Evolutionary conservation across 1,140 invertebrate species (phyloP), one percentile per base, ranked within the genome.

Genomic region (Chionoecetes opilio): DNA sequence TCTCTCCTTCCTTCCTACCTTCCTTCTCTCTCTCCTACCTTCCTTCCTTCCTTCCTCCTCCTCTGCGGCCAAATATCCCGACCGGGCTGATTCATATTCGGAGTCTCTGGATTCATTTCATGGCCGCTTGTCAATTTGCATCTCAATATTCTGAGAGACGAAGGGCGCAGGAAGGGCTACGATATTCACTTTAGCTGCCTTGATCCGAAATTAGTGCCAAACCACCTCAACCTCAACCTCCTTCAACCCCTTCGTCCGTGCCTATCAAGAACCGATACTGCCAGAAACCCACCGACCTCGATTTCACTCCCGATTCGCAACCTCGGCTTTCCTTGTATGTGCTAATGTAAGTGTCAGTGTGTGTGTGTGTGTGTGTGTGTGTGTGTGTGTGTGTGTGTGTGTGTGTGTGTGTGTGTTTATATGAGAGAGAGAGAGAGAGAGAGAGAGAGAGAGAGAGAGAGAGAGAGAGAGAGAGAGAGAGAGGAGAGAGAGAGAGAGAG

Each of bases 121-220:
- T 89, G 93, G 86, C 87, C 93, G 29, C 29, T 94, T 90, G 93
- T 94, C 93, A 94, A 94, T 94, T 94, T 94, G 93, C 93, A 94
- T 94, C 53, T 94, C 93, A 94, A 94, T 94, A 94, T 94, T 89
- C 86, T 75, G 32, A 93, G 53, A 34, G 53, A 34, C 3, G 86
- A 84, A 46, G 41, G 89, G 89, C 21, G 11, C 46, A 91, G 90
- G 11, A 86, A 29, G 46, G 26, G 63, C 85, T n/a, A 31, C 92
- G 37, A 93, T 93, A 93, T 93, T 93, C 92, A 86, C 92, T 93
- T 53, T 41, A 38, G 92, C 37, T 37, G 75, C 92, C 11, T 84
- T 93, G 92, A 93, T 93, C 92, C 82, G 92, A 46, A 86, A 85
- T 93, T 53, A 86, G 82, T 75, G n/a, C 31, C 26, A 34, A 75